Evolutionary conservation across 23 tunicate species (phyloP).

Genomic region (Oikopleura dioica): DNA sequence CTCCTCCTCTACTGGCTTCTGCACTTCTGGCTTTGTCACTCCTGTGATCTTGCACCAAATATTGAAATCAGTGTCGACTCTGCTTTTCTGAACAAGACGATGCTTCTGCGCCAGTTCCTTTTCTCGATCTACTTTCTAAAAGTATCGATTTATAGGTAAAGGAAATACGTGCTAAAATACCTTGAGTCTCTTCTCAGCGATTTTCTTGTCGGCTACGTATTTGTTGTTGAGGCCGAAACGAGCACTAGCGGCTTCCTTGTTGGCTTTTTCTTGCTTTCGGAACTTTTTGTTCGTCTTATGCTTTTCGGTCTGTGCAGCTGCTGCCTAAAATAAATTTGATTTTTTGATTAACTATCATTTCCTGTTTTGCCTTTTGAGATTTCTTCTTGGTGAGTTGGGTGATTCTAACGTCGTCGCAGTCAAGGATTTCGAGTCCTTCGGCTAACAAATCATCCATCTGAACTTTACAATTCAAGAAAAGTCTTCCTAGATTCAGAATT

Average conservation of each 20-base stretch:
- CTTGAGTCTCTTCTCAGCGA: too few species aligned
- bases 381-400: background rate
- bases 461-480: too few species aligned
- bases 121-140: too few species aligned
- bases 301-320: background rate
- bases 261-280: background rate
- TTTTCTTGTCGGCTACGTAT: background rate
- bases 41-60: conserved; percentile 1
- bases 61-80: too few species aligned
- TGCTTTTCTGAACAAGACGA: too few species aligned
- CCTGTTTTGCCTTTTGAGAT: background rate
- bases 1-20: background rate
- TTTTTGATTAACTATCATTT: too few species aligned
- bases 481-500: too few species aligned
- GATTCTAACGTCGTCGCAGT: background rate
- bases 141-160: too few species aligned
- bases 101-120: too few species aligned
- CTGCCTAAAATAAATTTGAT: too few species aligned
- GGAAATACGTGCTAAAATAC: too few species aligned
- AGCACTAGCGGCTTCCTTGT: background rate
- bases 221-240: background rate
- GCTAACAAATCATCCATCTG: background rate
- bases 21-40: background rate
- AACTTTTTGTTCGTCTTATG: conserved; percentile 4
- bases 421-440: conserved; percentile 4